These are phyloP conservation scores for Phymastichus coffea DNA, from an alignment of 1,140 invertebrate genomes.

Conservation along the genomic window DNA sequence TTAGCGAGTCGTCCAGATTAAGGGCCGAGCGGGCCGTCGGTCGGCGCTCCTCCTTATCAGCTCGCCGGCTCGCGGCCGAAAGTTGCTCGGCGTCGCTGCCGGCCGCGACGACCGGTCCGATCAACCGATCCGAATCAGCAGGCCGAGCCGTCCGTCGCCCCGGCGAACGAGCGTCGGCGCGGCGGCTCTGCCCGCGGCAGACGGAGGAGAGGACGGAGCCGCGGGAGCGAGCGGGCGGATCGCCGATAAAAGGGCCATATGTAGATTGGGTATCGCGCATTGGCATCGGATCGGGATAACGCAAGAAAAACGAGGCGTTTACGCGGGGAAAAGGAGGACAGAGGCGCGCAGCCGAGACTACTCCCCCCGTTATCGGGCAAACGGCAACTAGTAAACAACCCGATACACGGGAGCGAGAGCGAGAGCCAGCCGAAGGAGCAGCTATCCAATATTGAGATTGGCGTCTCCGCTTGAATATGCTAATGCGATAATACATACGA, in stretches of 20 bases:
- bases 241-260: constrained; percentile 37
- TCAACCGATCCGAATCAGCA: no score
- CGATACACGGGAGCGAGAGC: no score
- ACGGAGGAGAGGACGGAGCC: no score
- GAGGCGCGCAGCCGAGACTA: no score
- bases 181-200: no score
- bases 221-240: neutral
- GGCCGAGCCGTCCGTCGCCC: no score
- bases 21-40: constrained; percentile 53
- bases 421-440: no score
- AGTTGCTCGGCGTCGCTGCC: constrained; percentile 8
- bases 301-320: constrained; percentile 41
- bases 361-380: no score
- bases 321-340: constrained; percentile 38
- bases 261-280: constrained; percentile 34
- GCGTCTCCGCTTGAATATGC: constrained; percentile 56
- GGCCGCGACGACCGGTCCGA: no score
- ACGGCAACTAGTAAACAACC: constrained; percentile 52
- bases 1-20: constrained; percentile 58
- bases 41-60: neutral
- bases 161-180: no score
- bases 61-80: neutral
- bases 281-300: constrained; percentile 8
- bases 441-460: constrained; percentile 59
- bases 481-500: constrained; percentile 59